Evolutionary conservation across 2,113 vertebrate genomes (phyloP), one percentile per base, ranked within the genome.

Genomic region (Thamnaconus septentrionalis): DNA sequence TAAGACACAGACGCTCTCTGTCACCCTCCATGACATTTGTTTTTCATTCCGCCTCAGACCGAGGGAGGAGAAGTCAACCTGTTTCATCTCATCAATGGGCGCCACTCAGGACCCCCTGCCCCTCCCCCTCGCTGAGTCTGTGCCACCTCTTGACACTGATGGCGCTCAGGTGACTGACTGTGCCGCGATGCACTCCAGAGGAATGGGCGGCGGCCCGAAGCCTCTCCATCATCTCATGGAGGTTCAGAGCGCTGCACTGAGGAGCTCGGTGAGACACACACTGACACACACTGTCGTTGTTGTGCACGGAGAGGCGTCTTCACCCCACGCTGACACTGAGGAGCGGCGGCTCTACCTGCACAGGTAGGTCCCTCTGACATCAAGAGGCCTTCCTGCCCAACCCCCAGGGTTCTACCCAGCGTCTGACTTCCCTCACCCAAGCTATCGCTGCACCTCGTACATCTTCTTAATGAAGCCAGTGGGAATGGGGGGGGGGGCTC

Each of bases 21-120:
- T 91, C 89, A 90, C 87, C 88, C 87, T 61, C 82, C 81, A 76
- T 89, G 88, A 90, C 89, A 90, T 91, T 91, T 91, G 89, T 91
- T 91, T 91, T 88, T 87, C 88, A 90, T 85, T 88, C 85, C 85
- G 85, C 87, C 87, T 85, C 85, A 84, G 81, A 86, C 77, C 68
- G 69, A 86, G 18, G 18, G 18, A 85, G 76, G 81, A 80, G 79
- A 87, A 88, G 86, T 86, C 85, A 85, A 87, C 87, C 87, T 88
- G 87, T 86, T 90, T 88, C 83, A 85, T 90, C 83, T 89, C 89
- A 89, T 89, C 83, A 83, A 76, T 78, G 79, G 78, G 69, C 70
- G 77, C 80, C 61, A 65, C 84, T 86, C 76, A 77, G 73, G 84
- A 76, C 86, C 81, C 70, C 83, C 84, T 56, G 77, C 80, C 75